Conservation (phyloP, 2,888 invertebrate genomes). For the Coremacera marginata region DNA sequence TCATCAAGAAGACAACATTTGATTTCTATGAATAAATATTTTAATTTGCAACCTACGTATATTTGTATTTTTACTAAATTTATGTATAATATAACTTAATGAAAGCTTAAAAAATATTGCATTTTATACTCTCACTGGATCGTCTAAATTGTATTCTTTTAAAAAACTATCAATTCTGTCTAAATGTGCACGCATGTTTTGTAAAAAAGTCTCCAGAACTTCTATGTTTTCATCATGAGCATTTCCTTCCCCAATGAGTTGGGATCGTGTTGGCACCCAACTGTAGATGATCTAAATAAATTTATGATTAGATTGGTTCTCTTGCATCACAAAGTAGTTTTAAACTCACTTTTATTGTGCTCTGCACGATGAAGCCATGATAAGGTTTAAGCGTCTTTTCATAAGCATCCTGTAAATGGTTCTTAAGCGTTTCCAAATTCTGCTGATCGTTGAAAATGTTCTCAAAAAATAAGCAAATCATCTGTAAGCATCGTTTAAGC, state of each 20-base stretch:
- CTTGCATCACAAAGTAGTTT: background rate
- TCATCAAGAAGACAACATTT: conserved; percentile 34
- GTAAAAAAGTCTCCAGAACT: conserved; percentile 69
- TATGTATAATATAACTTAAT: conserved; percentile 32
- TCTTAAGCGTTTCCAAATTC: conserved; percentile 72
- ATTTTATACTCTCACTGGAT: conserved; percentile 61
- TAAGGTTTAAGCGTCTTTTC: conserved; percentile 78
- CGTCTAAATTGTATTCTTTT: conserved; percentile 72
- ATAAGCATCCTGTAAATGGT: conserved; percentile 77
- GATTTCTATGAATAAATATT: background rate
- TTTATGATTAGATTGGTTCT: background rate
- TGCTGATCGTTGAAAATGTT: conserved; percentile 64
- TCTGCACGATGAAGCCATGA: conserved; percentile 83
- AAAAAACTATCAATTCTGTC: conserved; percentile 74
- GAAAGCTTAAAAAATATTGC: background rate
- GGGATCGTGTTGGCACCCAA: conserved; percentile 75
- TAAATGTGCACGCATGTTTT: conserved; percentile 73
- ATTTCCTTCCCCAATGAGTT: conserved; percentile 71
- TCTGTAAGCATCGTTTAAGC: conserved; percentile 74
- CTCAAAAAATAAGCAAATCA: conserved; percentile 66
- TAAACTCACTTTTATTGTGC: conserved; percentile 76
- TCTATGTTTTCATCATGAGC: conserved; percentile 68
- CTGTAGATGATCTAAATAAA: conserved; percentile 73
- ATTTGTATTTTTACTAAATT: background rate
- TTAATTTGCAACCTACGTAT: background rate